Percentiles rank a stretch among this genome's conserved stretches.
phyloP scores from a whole-genome alignment of 1,140 invertebrate genomes.

The Psilanteris sp. region DNA sequence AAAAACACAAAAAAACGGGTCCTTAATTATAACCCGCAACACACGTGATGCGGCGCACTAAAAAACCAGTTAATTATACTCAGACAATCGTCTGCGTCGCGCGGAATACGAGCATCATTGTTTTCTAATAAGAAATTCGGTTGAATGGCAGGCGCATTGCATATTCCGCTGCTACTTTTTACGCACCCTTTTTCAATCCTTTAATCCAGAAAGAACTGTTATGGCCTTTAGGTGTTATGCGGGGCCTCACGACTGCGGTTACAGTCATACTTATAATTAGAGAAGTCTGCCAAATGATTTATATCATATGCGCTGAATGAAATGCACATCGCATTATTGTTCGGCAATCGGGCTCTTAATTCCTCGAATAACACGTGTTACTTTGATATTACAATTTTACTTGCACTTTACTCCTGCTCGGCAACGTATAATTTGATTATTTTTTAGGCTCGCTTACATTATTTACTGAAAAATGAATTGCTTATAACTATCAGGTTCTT shows the following conservation, averaged over 20 bases:
- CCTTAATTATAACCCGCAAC: background rate
- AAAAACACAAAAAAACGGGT: too few species aligned
- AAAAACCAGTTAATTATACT: background rate
- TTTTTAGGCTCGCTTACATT: slow-evolving; percentile 28
- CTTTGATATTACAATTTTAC: slow-evolving; percentile 56
- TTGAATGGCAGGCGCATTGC: slow-evolving; percentile 46
- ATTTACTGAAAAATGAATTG: slow-evolving; percentile 31
- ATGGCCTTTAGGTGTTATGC: slow-evolving; percentile 69
- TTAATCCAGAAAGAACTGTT: slow-evolving; percentile 68
- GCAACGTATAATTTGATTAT: slow-evolving; percentile 42
- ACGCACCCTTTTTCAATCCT: slow-evolving; percentile 43
- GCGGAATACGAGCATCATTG: background rate
- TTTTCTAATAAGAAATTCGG: slow-evolving; percentile 44
- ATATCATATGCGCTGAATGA: slow-evolving; percentile 71
- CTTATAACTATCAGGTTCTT: slow-evolving; percentile 30
- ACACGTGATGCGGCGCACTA: too few species aligned
- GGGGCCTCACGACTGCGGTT: slow-evolving; percentile 71
- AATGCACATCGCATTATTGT: slow-evolving; percentile 62
- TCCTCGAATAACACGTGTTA: slow-evolving; percentile 53
- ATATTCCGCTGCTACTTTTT: slow-evolving; percentile 56
- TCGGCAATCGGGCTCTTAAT: slow-evolving; percentile 48
- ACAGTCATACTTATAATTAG: slow-evolving; percentile 78
- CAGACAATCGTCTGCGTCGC: background rate
- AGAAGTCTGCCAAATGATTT: slow-evolving; percentile 75
- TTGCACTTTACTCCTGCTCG: slow-evolving; percentile 33